Evolutionary conservation across 2,113 vertebrate species (phyloP).

Genomic region (Pteronura brasiliensis): DNA sequence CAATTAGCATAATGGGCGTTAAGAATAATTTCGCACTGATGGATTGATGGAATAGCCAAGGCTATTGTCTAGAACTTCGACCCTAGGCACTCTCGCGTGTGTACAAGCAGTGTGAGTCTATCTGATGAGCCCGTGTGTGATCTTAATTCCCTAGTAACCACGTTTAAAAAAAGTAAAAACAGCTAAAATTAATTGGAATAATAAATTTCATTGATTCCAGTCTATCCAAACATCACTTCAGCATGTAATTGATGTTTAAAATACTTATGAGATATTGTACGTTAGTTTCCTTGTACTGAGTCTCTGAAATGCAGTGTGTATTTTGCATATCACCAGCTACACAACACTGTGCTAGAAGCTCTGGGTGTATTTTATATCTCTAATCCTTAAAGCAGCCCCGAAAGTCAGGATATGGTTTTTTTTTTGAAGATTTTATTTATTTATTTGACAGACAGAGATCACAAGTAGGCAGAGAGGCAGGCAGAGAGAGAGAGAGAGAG

Average conservation of each 20-base stretch:
- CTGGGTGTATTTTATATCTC: neutral
- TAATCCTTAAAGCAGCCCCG: neutral
- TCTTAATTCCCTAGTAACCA: neutral
- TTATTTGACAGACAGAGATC: too few species aligned
- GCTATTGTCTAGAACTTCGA: neutral
- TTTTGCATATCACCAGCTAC: neutral
- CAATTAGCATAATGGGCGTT: neutral
- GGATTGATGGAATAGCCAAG: neutral
- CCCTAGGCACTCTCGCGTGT: neutral
- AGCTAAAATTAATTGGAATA: neutral
- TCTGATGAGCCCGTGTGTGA: neutral
- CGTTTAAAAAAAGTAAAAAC: neutral
- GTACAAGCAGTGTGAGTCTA: neutral
- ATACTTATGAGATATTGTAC: neutral
- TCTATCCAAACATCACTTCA: neutral
- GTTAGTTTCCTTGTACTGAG: neutral
- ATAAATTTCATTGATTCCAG: neutral
- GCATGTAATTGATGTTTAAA: neutral
- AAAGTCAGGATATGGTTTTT: neutral
- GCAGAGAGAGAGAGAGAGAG: too few species aligned
- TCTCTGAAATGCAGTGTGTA: neutral
- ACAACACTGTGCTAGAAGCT: neutral
- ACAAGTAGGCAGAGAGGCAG: too few species aligned
- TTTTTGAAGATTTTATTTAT: too few species aligned
- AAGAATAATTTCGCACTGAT: neutral